Evolutionary conservation across 2,888 invertebrate genomes (phyloP).

Genomic region (Sarcophaga carnaria): DNA sequence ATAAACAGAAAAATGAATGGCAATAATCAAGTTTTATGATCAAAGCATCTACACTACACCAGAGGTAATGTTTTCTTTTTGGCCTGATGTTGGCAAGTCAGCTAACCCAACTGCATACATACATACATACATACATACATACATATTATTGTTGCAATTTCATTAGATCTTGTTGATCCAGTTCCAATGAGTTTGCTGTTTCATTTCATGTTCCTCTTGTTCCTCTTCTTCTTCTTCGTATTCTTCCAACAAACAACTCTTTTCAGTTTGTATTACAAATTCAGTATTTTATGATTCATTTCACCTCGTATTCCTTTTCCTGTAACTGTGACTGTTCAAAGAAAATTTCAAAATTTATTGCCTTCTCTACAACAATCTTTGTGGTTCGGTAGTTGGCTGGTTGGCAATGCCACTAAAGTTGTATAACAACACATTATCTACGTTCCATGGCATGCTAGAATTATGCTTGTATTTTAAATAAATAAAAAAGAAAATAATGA

Average conservation of each 20-base stretch:
- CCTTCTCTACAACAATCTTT: not conserved
- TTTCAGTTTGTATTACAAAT: not conserved
- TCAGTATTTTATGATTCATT: not conserved
- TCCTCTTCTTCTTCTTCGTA: constrained; percentile 2
- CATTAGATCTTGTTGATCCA: constrained; percentile 66
- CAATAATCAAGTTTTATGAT: constrained; percentile 54
- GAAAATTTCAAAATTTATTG: not conserved
- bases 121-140: no score
- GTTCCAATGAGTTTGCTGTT: constrained; percentile 61
- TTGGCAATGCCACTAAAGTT: not conserved
- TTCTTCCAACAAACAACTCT: not conserved
- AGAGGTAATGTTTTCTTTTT: not conserved
- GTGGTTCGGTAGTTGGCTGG: not conserved
- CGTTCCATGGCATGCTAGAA: not conserved
- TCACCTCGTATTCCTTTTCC: not conserved
- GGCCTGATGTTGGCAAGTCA: no score
- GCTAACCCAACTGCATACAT: no score
- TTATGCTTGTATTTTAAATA: not conserved
- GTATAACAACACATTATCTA: not conserved
- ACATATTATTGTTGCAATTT: constrained; percentile 36
- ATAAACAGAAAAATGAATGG: constrained; percentile 3
- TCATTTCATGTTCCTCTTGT: constrained; percentile 10
- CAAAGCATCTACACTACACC: not conserved
- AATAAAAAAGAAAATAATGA: not conserved
- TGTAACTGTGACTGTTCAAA: no score